phyloP scores from a whole-genome alignment of 2,113 vertebrate genomes.

The Xiphorhynchus elegans region DNA sequence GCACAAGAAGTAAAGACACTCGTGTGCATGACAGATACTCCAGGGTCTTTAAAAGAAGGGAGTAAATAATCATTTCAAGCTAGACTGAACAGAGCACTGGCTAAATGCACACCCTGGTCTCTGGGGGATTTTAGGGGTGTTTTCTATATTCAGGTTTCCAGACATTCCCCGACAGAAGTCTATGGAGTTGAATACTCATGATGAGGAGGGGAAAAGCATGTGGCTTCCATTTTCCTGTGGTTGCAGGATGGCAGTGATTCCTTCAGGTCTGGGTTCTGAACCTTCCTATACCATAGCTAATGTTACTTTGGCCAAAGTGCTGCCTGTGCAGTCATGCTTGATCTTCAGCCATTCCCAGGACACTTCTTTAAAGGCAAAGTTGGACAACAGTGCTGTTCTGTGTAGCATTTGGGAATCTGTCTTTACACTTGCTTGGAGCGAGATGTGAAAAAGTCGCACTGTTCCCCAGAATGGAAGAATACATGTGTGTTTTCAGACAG shows the following conservation, averaged over 20 bases:
- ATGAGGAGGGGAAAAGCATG: not conserved
- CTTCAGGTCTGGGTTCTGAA: not conserved
- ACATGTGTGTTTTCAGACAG: not conserved
- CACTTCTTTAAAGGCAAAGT: not conserved
- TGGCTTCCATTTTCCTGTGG: not conserved
- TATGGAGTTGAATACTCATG: not conserved
- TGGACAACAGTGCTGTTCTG: not conserved
- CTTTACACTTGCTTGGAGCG: not conserved
- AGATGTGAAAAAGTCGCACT: not conserved
- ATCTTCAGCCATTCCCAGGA: not conserved
- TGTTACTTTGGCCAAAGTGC: not conserved
- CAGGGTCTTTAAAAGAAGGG: not conserved
- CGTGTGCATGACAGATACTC: not conserved
- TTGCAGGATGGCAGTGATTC: not conserved
- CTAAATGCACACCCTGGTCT: not conserved
- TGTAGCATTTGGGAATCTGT: not conserved
- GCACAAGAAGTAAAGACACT: not conserved
- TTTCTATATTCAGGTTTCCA: not conserved
- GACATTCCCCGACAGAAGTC: not conserved
- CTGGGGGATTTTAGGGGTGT: not conserved
- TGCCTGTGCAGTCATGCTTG: not conserved
- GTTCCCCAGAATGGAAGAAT: not conserved
- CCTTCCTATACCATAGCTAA: not conserved
- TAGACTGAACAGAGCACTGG: not conserved
- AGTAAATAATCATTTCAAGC: not conserved